These are phyloP conservation scores for Punctoribates punctum DNA, from an alignment of 2,888 invertebrate species.

Conservation along the genomic window DNA sequence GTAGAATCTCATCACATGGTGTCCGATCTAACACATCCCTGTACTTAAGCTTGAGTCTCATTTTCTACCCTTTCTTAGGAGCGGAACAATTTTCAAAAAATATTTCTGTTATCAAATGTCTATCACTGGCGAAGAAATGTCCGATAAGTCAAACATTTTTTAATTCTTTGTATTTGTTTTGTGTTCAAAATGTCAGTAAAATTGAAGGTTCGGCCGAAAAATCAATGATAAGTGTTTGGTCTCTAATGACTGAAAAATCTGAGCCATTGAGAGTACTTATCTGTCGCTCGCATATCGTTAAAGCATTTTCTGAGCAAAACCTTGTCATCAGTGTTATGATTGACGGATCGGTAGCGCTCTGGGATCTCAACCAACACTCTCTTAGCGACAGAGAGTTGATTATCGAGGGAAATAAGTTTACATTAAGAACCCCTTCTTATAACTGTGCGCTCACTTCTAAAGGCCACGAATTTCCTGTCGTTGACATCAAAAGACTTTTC, in stretches of 20 bases:
- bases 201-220: conserved; percentile 31
- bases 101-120: neutral
- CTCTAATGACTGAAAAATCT: neutral
- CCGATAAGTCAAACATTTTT: conserved; percentile 2
- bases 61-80: no score
- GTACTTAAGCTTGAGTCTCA: no score
- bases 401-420: neutral
- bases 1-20: neutral
- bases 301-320: neutral
- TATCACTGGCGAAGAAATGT: conserved; percentile 25
- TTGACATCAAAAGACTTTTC: neutral
- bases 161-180: conserved; percentile 19
- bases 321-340: conserved; percentile 26
- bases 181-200: conserved; percentile 26
- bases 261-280: conserved; percentile 21
- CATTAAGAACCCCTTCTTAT: conserved; percentile 30
- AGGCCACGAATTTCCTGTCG: neutral
- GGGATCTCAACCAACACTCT: conserved; percentile 29
- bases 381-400: neutral
- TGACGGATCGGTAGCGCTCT: conserved; percentile 34
- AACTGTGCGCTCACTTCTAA: conserved; percentile 10
- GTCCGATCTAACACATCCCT: no score
- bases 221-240: conserved; percentile 34
- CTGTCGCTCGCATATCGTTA: conserved; percentile 8
- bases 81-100: neutral